These are phyloP conservation scores for Arctocebus calabarensis DNA, from an alignment of 2,797 vertebrate species.

Conservation along the genomic window DNA sequence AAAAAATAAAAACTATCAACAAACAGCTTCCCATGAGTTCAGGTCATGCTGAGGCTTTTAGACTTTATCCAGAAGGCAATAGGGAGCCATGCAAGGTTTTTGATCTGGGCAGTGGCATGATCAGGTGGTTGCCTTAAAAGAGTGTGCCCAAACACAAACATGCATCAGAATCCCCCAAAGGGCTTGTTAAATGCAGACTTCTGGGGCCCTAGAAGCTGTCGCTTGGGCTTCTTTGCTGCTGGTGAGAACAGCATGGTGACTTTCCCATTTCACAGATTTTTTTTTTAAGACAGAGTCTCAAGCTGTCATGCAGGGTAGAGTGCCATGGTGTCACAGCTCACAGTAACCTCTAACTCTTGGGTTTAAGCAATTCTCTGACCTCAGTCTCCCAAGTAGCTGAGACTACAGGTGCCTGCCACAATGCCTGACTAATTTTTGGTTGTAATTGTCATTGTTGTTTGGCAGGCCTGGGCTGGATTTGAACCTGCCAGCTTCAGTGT, in stretches of 20 bases:
- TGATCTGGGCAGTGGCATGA: background rate
- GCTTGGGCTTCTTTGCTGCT: accelerated
- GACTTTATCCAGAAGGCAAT: background rate
- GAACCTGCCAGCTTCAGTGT: too few species aligned
- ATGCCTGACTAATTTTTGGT: too few species aligned
- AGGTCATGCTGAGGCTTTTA: background rate
- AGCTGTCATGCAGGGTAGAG: too few species aligned
- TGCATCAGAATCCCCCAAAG: background rate
- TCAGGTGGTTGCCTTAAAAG: background rate
- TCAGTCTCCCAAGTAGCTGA: too few species aligned
- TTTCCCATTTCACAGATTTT: background rate
- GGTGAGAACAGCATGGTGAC: accelerated
- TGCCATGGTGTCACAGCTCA: too few species aligned
- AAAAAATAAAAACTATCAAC: background rate
- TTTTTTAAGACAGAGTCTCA: too few species aligned
- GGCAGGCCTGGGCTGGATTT: too few species aligned
- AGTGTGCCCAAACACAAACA: accelerated
- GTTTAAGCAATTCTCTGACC: too few species aligned
- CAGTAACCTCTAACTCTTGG: too few species aligned
- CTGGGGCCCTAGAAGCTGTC: accelerated
- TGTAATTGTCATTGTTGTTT: too few species aligned
- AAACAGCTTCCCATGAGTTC: background rate
- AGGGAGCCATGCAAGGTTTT: background rate
- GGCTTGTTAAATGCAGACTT: too few species aligned
- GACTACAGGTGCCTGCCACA: too few species aligned